Evolutionary conservation across 2,113 vertebrate genomes (phyloP).

Genomic region (Sciurus niger): DNA sequence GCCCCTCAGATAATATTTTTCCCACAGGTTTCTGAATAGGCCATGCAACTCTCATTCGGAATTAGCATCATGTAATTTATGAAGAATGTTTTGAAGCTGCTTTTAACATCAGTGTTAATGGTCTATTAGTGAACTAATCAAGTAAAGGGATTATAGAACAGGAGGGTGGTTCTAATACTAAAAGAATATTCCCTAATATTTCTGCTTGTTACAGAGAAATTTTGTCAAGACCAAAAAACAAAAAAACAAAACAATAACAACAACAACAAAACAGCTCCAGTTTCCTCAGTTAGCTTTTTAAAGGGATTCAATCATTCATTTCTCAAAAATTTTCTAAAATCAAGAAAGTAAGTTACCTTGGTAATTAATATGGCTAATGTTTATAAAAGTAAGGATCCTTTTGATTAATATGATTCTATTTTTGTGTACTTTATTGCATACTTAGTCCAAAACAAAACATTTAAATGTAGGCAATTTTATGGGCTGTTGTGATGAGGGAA

Average conservation of each 20-base stretch:
- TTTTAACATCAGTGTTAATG: not conserved
- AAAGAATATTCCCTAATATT: constrained; percentile 40
- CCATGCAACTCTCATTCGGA: constrained; percentile 23
- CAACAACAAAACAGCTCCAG: not conserved
- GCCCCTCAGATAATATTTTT: not conserved
- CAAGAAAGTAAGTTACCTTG: constrained; percentile 10
- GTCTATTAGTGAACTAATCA: constrained; percentile 4
- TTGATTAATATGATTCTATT: not conserved
- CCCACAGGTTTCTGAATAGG: not conserved
- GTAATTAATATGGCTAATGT: not conserved
- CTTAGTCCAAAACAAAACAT: not conserved
- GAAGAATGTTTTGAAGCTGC: not conserved
- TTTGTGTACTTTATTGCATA: not conserved
- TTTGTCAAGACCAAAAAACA: not conserved
- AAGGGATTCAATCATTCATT: not conserved
- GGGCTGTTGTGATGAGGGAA: not conserved
- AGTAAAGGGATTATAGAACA: not conserved
- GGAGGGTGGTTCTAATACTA: not conserved
- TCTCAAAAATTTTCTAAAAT: constrained; percentile 11
- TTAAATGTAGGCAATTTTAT: not conserved
- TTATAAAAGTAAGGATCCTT: not conserved
- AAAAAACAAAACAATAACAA: not conserved
- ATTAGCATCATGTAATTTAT: not conserved
- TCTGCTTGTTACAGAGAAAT: constrained; percentile 46
- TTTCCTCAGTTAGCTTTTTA: constrained; percentile 12